Evolutionary conservation across 92 coral and sea anemone species (phyloP).

Genomic region (Zoanthus sansibaricus): DNA sequence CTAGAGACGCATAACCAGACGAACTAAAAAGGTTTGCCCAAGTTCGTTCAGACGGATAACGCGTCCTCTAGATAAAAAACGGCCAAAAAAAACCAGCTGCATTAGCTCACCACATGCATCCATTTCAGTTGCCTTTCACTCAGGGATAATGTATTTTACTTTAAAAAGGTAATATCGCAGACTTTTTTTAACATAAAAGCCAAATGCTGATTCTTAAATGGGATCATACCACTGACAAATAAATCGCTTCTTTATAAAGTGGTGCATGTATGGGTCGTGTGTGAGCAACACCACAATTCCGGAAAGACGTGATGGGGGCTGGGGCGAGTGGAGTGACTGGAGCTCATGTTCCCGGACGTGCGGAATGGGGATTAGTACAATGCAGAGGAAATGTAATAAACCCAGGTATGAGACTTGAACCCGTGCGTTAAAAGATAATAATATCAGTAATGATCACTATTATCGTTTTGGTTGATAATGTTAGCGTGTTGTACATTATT

Average conservation of each 20-base stretch:
- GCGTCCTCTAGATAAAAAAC: too few relatives aligned
- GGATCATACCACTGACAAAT: not conserved
- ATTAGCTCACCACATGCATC: too few relatives aligned
- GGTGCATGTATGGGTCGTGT: slow-evolving; percentile 97
- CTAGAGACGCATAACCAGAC: too few relatives aligned
- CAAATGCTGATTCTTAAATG: not conserved
- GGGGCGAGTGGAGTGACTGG: slow-evolving; percentile 92
- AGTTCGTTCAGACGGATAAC: too few relatives aligned
- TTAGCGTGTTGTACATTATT: too few relatives aligned
- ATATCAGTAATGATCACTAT: not conserved
- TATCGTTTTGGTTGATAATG: too few relatives aligned
- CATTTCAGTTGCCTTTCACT: too few relatives aligned
- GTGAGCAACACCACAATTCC: slow-evolving; percentile 80
- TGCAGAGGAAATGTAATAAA: slow-evolving; percentile 79
- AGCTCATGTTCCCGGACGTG: slow-evolving; percentile 93
- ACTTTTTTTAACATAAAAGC: not conserved
- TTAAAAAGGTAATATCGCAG: too few relatives aligned
- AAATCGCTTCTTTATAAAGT: slow-evolving; percentile 51
- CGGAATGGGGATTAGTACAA: slow-evolving; percentile 83
- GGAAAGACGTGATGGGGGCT: slow-evolving; percentile 81
- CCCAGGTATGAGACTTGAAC: slow-evolving; percentile 70
- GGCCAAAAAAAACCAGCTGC: too few relatives aligned
- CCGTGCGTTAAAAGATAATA: not conserved
- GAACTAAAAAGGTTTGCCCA: too few relatives aligned
- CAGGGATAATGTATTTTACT: too few relatives aligned